Conservation (phyloP, 2,113 vertebrate species). For the Spea bombifrons region DNA sequence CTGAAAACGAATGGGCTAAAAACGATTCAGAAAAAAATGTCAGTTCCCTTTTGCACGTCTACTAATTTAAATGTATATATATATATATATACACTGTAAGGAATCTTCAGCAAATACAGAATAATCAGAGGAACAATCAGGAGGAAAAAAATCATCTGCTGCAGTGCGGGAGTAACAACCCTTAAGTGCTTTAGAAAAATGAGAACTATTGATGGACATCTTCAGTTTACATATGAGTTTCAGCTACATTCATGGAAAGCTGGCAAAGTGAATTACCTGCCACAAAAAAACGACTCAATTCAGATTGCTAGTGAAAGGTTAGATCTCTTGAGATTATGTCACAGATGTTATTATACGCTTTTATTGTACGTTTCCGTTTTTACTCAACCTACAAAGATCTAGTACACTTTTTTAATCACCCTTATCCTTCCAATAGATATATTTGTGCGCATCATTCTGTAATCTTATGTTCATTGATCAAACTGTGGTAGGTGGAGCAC, state of each 20-base stretch:
- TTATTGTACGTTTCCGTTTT: conserved; percentile 20
- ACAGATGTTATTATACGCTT: conserved; percentile 17
- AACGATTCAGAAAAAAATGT: too few species aligned
- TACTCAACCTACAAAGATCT: conserved; percentile 37
- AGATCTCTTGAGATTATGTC: conserved; percentile 28
- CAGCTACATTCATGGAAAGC: conserved; percentile 12
- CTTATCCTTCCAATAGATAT: conserved; percentile 51
- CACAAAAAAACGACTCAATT: conserved; percentile 18
- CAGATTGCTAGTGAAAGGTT: conserved; percentile 22
- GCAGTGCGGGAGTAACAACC: conserved; percentile 63
- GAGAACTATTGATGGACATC: conserved; percentile 47
- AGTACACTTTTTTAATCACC: conserved; percentile 48
- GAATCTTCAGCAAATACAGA: conserved; percentile 55
- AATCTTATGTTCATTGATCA: conserved; percentile 57
- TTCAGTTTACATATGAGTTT: conserved; percentile 22
- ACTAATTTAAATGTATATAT: too few species aligned
- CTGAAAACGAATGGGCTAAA: too few species aligned
- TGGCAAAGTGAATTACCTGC: conserved; percentile 17
- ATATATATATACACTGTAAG: conserved; percentile 41
- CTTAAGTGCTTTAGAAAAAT: conserved; percentile 63
- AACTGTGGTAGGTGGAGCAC: conserved; percentile 50
- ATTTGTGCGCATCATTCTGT: conserved; percentile 40
- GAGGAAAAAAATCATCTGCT: conserved; percentile 60
- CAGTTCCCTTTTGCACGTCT: too few species aligned
- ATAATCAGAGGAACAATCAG: conserved; percentile 56